These are phyloP conservation scores for Sinelater perroti DNA, from an alignment of 2,888 invertebrate genomes.

Conservation along the genomic window DNA sequence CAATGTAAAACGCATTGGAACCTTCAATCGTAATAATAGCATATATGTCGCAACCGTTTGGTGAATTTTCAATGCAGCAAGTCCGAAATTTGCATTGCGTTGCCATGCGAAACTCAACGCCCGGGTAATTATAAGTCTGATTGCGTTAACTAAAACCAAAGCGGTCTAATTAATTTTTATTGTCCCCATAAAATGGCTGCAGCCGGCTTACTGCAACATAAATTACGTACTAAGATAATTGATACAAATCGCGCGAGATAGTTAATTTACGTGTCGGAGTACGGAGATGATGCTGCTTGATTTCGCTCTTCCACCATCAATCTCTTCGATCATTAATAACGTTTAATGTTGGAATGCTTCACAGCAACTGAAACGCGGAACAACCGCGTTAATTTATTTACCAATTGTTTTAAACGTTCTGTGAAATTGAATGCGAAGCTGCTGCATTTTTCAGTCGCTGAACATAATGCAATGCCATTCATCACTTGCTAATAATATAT, in stretches of 20 bases:
- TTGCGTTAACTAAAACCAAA: constrained; percentile 10
- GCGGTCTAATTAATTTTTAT: constrained; percentile 26
- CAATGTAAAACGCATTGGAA: constrained; percentile 22
- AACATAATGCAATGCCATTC: constrained; percentile 16
- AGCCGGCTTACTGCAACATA: constrained; percentile 22
- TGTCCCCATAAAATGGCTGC: constrained; percentile 3
- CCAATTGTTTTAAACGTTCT: constrained; percentile 34
- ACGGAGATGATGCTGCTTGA: constrained; percentile 44
- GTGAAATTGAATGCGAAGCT: constrained; percentile 28
- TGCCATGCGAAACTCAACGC: constrained; percentile 22
- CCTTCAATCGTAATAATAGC: constrained; percentile 28
- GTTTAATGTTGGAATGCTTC: constrained; percentile 35
- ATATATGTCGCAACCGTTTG: constrained; percentile 23
- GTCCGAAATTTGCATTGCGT: constrained; percentile 22
- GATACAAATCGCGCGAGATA: constrained; percentile 39
- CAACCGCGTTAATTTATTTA: constrained; percentile 33
- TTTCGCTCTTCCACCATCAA: constrained; percentile 43
- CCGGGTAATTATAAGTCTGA: constrained; percentile 16
- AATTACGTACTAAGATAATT: constrained; percentile 27
- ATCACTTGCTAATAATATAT: constrained; percentile 12
- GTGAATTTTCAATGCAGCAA: constrained; percentile 23
- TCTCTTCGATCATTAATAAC: constrained; percentile 46
- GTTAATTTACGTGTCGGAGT: constrained; percentile 42
- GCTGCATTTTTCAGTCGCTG: constrained; percentile 24
- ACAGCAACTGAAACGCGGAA: constrained; percentile 18